phyloP scores from a whole-genome alignment of 2,797 vertebrate genomes.

The Notamacropus eugenii region DNA sequence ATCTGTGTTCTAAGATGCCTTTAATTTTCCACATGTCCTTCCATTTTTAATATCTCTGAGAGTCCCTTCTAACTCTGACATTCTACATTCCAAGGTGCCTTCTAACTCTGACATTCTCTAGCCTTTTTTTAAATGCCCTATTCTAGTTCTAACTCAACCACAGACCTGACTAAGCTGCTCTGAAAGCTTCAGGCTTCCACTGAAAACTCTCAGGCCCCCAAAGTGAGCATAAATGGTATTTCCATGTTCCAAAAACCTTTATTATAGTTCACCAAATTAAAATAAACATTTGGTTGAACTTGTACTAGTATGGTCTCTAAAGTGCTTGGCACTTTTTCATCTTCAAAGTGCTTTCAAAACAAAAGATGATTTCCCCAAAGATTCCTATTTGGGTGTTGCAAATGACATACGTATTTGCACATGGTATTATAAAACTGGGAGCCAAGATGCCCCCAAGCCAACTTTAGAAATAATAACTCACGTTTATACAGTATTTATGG shows the following conservation, averaged over 20 bases:
- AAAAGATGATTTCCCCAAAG: constrained; percentile 61
- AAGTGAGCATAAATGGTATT: constrained; percentile 68
- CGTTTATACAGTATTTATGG: not conserved
- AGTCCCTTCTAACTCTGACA: not conserved
- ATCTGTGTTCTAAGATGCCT: not conserved
- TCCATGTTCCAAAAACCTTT: constrained; percentile 66
- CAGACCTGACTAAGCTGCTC: not conserved
- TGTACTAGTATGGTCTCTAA: constrained; percentile 62
- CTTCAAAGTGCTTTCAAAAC: constrained; percentile 73
- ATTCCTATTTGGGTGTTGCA: constrained; percentile 49
- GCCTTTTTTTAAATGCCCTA: not conserved
- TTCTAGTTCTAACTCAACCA: not conserved
- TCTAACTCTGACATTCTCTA: not conserved
- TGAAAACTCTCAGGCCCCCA: constrained; percentile 61
- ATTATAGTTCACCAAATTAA: constrained; percentile 75
- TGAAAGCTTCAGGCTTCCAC: not conserved
- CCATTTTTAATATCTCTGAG: not conserved
- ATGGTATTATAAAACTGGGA: constrained; percentile 60
- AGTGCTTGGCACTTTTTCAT: constrained; percentile 73
- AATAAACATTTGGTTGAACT: constrained; percentile 78
- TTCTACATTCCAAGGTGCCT: not conserved
- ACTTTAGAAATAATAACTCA: constrained; percentile 52
- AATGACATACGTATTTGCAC: constrained; percentile 62
- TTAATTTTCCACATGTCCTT: not conserved
- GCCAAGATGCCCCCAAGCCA: constrained; percentile 45